A percentile compares a stretch with the other conserved stretches of the same genome.
These are phyloP conservation scores for Dyspetes luteomarginatus DNA, from an alignment of 2,888 invertebrate species.

Conservation along the genomic window DNA sequence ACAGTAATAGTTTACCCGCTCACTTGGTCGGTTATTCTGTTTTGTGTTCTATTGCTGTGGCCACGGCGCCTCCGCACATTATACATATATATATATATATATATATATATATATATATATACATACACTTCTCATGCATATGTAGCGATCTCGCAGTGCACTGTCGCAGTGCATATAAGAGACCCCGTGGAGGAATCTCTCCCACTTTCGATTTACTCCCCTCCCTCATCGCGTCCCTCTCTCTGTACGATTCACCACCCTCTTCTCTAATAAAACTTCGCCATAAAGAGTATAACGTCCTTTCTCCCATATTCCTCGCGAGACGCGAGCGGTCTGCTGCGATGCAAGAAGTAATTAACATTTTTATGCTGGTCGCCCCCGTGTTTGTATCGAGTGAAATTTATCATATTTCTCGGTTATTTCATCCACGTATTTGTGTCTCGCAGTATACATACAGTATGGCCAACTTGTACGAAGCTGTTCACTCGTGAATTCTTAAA, in stretches of 20 bases:
- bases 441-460: slow-evolving; percentile 12
- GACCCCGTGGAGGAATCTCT: slow-evolving; percentile 59
- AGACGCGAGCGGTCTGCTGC: slow-evolving; percentile 31
- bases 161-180: slow-evolving; percentile 61
- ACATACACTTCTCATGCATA: slow-evolving; percentile 65
- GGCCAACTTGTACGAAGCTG: slow-evolving; percentile 44
- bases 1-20: slow-evolving; percentile 28
- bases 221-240: background rate
- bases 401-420: slow-evolving; percentile 66
- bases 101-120: background rate
- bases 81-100: slow-evolving; percentile 3
- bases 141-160: slow-evolving; percentile 59
- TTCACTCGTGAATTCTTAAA: slow-evolving; percentile 55
- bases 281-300: slow-evolving; percentile 25
- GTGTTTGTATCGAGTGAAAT: slow-evolving; percentile 66
- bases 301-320: slow-evolving; percentile 29
- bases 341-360: slow-evolving; percentile 68
- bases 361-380: slow-evolving; percentile 65
- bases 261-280: slow-evolving; percentile 33
- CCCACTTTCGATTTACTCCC: slow-evolving; percentile 59
- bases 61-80: slow-evolving; percentile 41
- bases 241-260: slow-evolving; percentile 44
- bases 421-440: slow-evolving; percentile 28
- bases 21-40: slow-evolving; percentile 9
- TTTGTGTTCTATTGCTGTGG: slow-evolving; percentile 1